phyloP scores from a whole-genome alignment of 2,113 vertebrate species.

The Lepus europaeus region DNA sequence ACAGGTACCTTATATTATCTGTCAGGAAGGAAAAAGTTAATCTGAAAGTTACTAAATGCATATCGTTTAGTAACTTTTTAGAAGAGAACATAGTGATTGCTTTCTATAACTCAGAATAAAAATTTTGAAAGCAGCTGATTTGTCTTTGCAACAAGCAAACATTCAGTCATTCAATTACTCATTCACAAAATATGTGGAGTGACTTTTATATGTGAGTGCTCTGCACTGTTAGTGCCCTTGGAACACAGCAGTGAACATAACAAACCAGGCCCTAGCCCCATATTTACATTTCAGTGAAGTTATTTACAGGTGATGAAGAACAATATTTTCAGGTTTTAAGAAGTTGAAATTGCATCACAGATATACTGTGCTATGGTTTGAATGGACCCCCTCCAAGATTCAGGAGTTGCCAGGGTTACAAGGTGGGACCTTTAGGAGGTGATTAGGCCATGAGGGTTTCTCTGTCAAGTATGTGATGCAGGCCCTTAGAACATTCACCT shows the following conservation, averaged over 20 bases:
- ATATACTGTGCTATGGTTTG: no score
- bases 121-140: neutral
- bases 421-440: no score
- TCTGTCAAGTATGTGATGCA: no score
- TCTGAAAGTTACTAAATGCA: neutral
- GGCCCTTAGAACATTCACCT: no score
- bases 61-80: neutral
- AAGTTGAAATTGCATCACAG: no score
- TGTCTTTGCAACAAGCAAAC: neutral
- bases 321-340: neutral
- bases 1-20: neutral
- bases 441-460: no score
- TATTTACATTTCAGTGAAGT: neutral
- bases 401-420: no score
- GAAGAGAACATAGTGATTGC: neutral
- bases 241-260: neutral
- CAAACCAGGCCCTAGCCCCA: neutral
- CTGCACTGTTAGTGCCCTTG: neutral
- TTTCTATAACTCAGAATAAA: slow-evolving; percentile 44
- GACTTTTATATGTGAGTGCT: neutral
- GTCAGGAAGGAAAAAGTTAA: neutral
- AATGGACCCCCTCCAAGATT: no score
- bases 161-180: slow-evolving; percentile 4
- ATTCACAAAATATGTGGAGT: neutral
- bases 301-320: neutral